phyloP scores from a whole-genome alignment of 1,140 invertebrate genomes.

The Zaprionus camerounensis region DNA sequence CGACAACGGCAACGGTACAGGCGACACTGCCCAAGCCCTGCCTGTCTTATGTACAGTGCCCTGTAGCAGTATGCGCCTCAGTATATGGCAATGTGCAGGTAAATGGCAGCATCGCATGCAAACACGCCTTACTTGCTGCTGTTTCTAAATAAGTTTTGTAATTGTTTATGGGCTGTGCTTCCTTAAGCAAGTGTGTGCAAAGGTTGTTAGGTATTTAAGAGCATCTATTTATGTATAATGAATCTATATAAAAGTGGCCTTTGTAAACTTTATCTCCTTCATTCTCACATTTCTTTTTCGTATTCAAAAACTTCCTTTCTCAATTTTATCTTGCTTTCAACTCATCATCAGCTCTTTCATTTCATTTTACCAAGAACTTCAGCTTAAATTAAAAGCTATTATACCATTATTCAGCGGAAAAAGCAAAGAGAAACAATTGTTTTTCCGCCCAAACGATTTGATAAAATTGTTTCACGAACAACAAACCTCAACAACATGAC shows the following conservation, averaged over 20 bases:
- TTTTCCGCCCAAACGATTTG: conserved; percentile 29
- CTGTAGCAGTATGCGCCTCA: conserved; percentile 8
- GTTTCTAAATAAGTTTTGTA: background rate
- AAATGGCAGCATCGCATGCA: conserved; percentile 7
- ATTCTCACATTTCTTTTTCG: no score
- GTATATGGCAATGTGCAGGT: conserved; percentile 11
- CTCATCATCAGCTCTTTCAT: background rate
- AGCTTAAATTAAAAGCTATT: conserved; percentile 9
- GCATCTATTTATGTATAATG: no score
- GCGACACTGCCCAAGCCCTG: conserved; percentile 45
- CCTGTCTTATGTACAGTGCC: conserved; percentile 40
- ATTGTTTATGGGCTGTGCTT: conserved; percentile 5
- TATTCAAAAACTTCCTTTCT: background rate
- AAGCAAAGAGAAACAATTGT: conserved; percentile 17
- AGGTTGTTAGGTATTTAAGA: background rate
- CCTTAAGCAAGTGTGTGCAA: background rate
- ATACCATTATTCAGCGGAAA: background rate
- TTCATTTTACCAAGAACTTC: background rate
- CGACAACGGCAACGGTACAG: conserved; percentile 44
- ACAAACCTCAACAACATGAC: conserved; percentile 37
- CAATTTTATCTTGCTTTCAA: background rate
- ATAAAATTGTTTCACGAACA: conserved; percentile 35
- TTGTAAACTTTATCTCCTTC: no score
- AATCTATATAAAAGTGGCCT: no score
- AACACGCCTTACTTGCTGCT: background rate